Conservation (phyloP, 1,140 invertebrate species). For the Periplaneta americana region DNA sequence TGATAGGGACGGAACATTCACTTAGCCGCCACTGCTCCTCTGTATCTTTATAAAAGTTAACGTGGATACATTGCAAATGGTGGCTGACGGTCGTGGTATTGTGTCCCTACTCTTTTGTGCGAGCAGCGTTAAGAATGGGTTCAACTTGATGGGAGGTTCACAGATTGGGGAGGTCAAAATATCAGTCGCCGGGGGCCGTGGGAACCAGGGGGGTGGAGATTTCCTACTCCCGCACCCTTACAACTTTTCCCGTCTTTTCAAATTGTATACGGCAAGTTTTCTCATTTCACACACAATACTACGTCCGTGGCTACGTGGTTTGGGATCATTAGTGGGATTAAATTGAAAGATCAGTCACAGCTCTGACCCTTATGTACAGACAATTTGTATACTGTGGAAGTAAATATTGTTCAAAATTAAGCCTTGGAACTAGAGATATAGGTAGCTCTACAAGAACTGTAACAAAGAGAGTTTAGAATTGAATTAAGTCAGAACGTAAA, state of each 20-base stretch:
- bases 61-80: background rate
- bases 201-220: background rate
- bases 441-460: too few relatives aligned
- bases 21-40: background rate
- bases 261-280: background rate
- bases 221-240: background rate
- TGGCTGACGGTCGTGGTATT: background rate
- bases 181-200: background rate
- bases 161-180: background rate
- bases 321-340: too few relatives aligned
- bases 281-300: background rate
- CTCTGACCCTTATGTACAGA: too few relatives aligned
- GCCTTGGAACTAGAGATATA: too few relatives aligned
- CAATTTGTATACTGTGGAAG: too few relatives aligned
- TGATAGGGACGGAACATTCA: too few relatives aligned
- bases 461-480: too few relatives aligned
- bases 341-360: too few relatives aligned
- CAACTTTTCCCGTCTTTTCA: background rate
- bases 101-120: background rate
- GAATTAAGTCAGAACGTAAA: too few relatives aligned
- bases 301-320: too few relatives aligned
- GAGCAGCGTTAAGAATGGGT: background rate
- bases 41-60: background rate
- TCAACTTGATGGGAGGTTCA: background rate
- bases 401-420: too few relatives aligned